Conservation (phyloP, 2,888 invertebrate species). For the Dynastes hyllus region DNA sequence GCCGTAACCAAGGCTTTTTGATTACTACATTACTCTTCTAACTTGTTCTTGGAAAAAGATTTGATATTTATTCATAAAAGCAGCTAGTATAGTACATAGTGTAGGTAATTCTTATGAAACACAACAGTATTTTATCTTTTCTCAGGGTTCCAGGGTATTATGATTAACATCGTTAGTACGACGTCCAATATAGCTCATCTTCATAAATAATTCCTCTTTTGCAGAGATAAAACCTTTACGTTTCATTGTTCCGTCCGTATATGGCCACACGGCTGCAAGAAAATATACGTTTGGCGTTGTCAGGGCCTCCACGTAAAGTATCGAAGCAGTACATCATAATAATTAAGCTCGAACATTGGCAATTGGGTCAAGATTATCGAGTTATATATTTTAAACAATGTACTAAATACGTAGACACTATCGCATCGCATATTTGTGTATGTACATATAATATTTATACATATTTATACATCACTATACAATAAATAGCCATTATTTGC, state of each 20-base stretch:
- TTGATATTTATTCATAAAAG: too few species aligned
- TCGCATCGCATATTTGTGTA: background rate
- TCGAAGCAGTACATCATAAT: slow-evolving; percentile 56
- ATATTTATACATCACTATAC: slow-evolving; percentile 2
- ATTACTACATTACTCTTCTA: too few species aligned
- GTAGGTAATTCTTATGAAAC: too few species aligned
- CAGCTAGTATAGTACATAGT: too few species aligned
- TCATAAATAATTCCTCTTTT: slow-evolving; percentile 28
- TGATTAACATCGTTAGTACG: too few species aligned
- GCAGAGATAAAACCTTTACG: slow-evolving; percentile 15
- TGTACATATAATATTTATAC: slow-evolving; percentile 1
- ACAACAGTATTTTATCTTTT: too few species aligned
- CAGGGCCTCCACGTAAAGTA: slow-evolving; percentile 40
- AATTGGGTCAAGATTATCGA: slow-evolving; percentile 57
- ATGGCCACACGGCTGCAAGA: slow-evolving; percentile 3
- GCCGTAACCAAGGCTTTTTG: too few species aligned
- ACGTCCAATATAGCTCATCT: background rate
- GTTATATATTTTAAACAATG: slow-evolving; percentile 43
- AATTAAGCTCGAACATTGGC: slow-evolving; percentile 53
- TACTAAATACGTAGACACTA: slow-evolving; percentile 27
- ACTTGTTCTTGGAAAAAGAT: too few species aligned
- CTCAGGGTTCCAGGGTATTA: too few species aligned
- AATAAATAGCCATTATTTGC: slow-evolving; percentile 25
- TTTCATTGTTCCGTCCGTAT: slow-evolving; percentile 34
- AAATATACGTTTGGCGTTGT: slow-evolving; percentile 4